Evolutionary conservation across 1,140 invertebrate species (phyloP), one percentile per base, ranked within the genome.

Genomic region (Drosophila albomicans): DNA sequence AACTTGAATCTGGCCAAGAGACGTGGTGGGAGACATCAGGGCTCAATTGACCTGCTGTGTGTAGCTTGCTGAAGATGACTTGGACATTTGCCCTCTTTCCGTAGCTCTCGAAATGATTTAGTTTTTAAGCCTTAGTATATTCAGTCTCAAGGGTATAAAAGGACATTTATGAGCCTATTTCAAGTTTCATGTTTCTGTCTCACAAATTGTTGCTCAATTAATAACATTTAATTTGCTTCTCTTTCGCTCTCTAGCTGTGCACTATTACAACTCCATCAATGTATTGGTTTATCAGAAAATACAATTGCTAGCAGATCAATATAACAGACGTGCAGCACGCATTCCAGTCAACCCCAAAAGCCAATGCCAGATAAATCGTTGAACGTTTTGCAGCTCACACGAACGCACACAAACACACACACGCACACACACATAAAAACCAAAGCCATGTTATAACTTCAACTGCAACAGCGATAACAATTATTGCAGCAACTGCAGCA

Each of bases 31-130:
- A 35, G 25, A 25, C 20, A 25, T 25, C 28, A 20, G 16, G 38
- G 7, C 73, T 64, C 28, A 57, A 71, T 75, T 63, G 67, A 75
- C 72, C 58, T 52, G 59, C 58, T 63, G 30, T 38, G 35, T 45
- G 15, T 58, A 38, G 13, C 20, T 56, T 43, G 43, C 62, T 51
- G 67, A 32, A 59, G 16, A 59, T 59, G 63, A 58, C 52, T 61
- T 45, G 64, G 15, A 25, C 61, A 56, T 13, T 64, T 71, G 51
- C 41, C 13, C 57, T 30, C 35, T 46, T 48, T 41, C 20, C 48
- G 51, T 25, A 43, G 32, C 20, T 25, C 15, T 8, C 6, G 35
- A 28, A 54, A 65, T 72, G 69, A 73, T 67, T 59, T 45, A 52
- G 35, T 66, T 66, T 45, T 52, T 11, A 52, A 51, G 43, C 16